Base-by-base conservation (phyloP, 2,888 invertebrate genomes). In the Priocnemis perturbator region DNA sequence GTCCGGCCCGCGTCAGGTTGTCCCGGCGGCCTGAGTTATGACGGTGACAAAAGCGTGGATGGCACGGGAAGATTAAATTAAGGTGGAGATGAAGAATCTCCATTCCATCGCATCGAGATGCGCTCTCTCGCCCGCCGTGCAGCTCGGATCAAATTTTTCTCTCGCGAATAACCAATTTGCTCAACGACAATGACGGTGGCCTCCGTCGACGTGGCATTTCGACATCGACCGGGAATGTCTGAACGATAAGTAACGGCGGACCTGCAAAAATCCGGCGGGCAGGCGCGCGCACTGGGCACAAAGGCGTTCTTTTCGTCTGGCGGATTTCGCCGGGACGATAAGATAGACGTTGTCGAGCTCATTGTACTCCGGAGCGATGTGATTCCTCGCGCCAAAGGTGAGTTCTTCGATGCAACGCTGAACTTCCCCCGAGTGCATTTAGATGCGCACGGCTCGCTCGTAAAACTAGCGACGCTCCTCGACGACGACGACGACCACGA, bases 1-100 rank as follows among this genome's bases (percentile, higher is more conserved):
- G 79, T 74, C 74, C 60, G 71, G 66, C 73, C 69, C 73, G 63
- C 62, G 71, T 69, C 67, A 57, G 64, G 61, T 68, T 68, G 73
- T 72, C 77, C 69, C 44, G 30, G 21, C 37, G 37, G 47, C 64
- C 56, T 76, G 77, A 77, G 69, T 77, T 77, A 77, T 77, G 62
- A 71, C 74, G 55, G 71, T 71, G 77, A 76, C 76, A 76, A 71
- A 70, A 74, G 75, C 75, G 55, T 57, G 74, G 63, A 69, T 64
- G 71, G 62, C 63, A 52, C 65, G 61, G 52, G 60, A 60, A 76
- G 77, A 74, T 77, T 77, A 74, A 79, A 76, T 74, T 69, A 74
- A 66, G 66, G 21, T 37, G 26, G 71, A 47, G 52, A 21, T 19
- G 37, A 50, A 50, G 48, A 63, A 21, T 59, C 45, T 61, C 50